phyloP scores from a whole-genome alignment of 2,797 vertebrate genomes.

The Rhyacichthys aspro region DNA sequence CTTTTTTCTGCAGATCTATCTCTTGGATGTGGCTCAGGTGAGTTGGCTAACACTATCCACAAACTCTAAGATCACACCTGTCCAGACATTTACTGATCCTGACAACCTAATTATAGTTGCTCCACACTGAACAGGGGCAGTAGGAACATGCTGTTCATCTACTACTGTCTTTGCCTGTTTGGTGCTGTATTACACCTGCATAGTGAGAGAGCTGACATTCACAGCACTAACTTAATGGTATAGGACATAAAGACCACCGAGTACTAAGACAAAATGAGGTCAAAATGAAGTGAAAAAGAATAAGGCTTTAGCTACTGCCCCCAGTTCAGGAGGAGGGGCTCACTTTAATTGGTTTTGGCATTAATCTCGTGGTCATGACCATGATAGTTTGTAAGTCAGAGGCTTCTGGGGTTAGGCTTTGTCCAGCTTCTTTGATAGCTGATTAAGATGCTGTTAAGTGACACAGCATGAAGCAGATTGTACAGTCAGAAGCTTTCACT shows the following conservation, averaged over 20 bases:
- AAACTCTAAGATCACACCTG: constrained; percentile 1
- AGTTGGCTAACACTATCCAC: constrained; percentile 35
- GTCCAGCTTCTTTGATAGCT: constrained; percentile 35
- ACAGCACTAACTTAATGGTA: not conserved
- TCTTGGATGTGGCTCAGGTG: constrained; percentile 95
- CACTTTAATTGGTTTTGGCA: constrained; percentile 68
- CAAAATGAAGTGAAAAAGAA: not conserved
- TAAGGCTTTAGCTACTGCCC: not conserved
- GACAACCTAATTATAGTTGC: constrained; percentile 11
- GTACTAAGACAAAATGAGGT: not conserved
- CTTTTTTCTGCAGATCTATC: constrained; percentile 97
- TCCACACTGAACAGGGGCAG: not conserved
- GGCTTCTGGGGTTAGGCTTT: constrained; percentile 60
- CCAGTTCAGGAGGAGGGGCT: constrained; percentile 24
- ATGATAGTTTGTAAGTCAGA: constrained; percentile 49
- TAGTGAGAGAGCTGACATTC: constrained; percentile 17
- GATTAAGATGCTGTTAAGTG: constrained; percentile 43
- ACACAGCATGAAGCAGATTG: constrained; percentile 53
- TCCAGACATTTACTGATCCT: not conserved
- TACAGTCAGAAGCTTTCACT: constrained; percentile 48
- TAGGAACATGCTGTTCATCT: constrained; percentile 7
- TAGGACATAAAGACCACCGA: not conserved
- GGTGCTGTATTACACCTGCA: not conserved
- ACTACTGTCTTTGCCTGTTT: not conserved
- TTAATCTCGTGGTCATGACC: constrained; percentile 63